Evolutionary conservation across 2,113 vertebrate genomes (phyloP), one percentile per base, ranked within the genome.

Genomic region (Silurus asotus): DNA sequence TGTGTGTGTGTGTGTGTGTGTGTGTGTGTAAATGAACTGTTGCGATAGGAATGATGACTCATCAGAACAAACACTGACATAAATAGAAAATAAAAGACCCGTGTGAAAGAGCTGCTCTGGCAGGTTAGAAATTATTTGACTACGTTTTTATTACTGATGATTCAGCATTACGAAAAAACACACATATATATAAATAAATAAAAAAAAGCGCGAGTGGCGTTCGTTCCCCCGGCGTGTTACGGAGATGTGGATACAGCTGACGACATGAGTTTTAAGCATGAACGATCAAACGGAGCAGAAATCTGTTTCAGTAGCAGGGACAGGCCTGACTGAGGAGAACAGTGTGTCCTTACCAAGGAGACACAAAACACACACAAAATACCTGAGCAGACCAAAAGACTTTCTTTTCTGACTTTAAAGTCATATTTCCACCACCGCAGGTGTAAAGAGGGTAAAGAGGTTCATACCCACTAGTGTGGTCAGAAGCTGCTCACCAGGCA

Each of bases 241-340:
- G 15, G 15, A 11, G 17, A 61, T 64, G 83, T 45, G 55, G 65
- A 86, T 49, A 28, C 37, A 20, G 72, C 74, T 65, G 83, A 65
- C 84, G 58, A 6, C 61, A 56, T 7, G 56, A 17, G 77, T 25
- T 80, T 80, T 51, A 67, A 23, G 45, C 76, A 25, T 59, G 55
- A 81, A 86, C 5, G 15, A 78, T 49, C 59, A 77, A 86, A 86
- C 58, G 4, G 62, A 85, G 76, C 11, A 5, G 10, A 69, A 85
- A 56, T 67, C 51, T 15, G 37, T 69, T 56, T 48, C 11, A 25
- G 75, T 28, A 69, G 76, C 45, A 45, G 10, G 2, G 49, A 37
- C 11, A 37, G 37, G 25, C 59, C 6, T 20, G 11, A 23, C 65
- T 53, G 69, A 19, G 20, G 14, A 28, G 59, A 53, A 77, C 83